Evolutionary conservation across 2,113 vertebrate genomes (phyloP), one percentile per base, ranked within the genome.

Genomic region (Pteruthius melanotis): DNA sequence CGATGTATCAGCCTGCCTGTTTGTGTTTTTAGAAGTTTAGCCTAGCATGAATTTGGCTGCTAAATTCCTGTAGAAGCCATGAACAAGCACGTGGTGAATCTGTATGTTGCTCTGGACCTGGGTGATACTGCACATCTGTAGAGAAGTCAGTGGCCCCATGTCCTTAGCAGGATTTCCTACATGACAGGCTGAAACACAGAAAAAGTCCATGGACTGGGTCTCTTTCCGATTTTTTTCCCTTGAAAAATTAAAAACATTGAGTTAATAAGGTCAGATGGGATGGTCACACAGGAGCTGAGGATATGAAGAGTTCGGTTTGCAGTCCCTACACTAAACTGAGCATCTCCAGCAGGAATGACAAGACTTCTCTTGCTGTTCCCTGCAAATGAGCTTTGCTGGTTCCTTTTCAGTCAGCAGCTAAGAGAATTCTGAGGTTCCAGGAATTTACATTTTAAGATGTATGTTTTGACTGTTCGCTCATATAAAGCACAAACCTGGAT

Each of bases 401-500:
- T 94, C 47, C 16, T 80, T 94, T 57, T 70, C 18, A 42, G 31
- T 78, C 0, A 0, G 59, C 44, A 94, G 69, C 65, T 77, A 35
- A 80, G 57, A 28, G 54, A 89, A 47, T 56, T 95, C n/a, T 79
- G 88, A 88, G 63, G 7, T 71, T 86, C 53, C 35, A 42, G n/a
- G 69, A 20, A 70, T 93, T 94, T 87, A 42, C 47, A 8, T 71
- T 83, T 70, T 83, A 92, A 74, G n/a, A 89, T 61, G 45, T 27
- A 20, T 69, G 10, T 69, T 95, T 95, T 92, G 90, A 66, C 42
- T 71, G 22, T 47, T 92, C 33, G 7, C 44, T 83, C 35, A 15
- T 24, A 52, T 28, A 83, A 93, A 91, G 56, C n/a, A 61, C 52
- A 71, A 95, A 90, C 70, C 87, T 96, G 79, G 14, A 70, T 89